Conservation (phyloP, 2,888 invertebrate genomes). For the Epistrophe eligans region DNA sequence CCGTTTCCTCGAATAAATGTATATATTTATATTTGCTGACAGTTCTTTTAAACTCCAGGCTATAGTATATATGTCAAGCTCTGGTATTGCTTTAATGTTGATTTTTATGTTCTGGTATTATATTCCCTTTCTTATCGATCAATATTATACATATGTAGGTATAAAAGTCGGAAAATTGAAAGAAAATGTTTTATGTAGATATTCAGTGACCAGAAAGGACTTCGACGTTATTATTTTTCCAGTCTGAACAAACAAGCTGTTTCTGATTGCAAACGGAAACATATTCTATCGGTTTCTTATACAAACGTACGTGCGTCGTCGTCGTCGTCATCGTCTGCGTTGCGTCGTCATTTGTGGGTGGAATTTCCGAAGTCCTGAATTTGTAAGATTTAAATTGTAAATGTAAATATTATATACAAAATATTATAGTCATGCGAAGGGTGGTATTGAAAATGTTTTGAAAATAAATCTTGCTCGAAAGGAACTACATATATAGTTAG, state of each 20-base stretch:
- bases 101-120: conserved; percentile 8
- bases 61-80: not conserved
- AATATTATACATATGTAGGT: not conserved
- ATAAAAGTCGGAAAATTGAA: conserved; percentile 9
- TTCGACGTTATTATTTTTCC: conserved; percentile 25
- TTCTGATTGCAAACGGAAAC: conserved; percentile 5
- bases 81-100: conserved; percentile 4
- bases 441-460: not conserved
- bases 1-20: not conserved
- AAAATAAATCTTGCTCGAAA: conserved; percentile 14
- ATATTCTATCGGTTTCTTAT: not conserved
- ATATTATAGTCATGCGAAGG: not conserved
- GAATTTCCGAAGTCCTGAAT: conserved; percentile 4
- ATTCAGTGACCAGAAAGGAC: conserved; percentile 57
- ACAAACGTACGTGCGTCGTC: not conserved
- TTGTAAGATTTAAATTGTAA: conserved; percentile 20
- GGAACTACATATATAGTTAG: conserved; percentile 14
- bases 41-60: conserved; percentile 2
- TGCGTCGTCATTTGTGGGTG: not conserved
- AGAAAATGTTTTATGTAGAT: conserved; percentile 28
- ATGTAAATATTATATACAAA: conserved; percentile 3
- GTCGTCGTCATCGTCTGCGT: not conserved
- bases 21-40: not conserved
- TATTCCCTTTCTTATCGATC: not conserved
- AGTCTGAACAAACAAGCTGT: conserved; percentile 28